Conservation (phyloP, 2,888 invertebrate species). For the Thecocarcelia acutangulata region DNA sequence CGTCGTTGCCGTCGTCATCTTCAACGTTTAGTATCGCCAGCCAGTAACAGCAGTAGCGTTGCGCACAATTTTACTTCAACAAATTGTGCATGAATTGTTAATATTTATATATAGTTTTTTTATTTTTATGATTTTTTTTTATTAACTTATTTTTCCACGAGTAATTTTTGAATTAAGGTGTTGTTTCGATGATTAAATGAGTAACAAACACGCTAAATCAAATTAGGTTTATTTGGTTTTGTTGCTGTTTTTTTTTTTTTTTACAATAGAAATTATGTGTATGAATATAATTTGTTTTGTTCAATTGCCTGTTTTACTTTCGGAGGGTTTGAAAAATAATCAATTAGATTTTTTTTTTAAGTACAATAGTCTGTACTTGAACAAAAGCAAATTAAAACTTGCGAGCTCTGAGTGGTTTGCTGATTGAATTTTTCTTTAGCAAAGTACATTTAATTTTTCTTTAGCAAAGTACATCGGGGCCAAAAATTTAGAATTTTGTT, state of each 20-base stretch:
- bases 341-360: slow-evolving; percentile 20
- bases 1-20: too few relatives aligned
- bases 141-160: slow-evolving; percentile 47
- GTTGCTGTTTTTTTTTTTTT: slow-evolving; percentile 1
- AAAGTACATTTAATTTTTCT: too few relatives aligned
- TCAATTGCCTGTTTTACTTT: neutral
- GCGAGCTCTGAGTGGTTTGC: too few relatives aligned
- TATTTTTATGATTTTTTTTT: slow-evolving; percentile 9
- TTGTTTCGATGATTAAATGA: slow-evolving; percentile 76
- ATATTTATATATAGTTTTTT: slow-evolving; percentile 30
- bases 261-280: slow-evolving; percentile 13
- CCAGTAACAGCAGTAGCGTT: slow-evolving; percentile 25
- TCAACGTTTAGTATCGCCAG: too few relatives aligned
- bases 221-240: slow-evolving; percentile 70
- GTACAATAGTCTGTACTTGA: too few relatives aligned
- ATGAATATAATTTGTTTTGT: slow-evolving; percentile 16
- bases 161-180: slow-evolving; percentile 50
- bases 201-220: slow-evolving; percentile 80
- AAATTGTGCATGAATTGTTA: slow-evolving; percentile 67
- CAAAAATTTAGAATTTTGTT: too few relatives aligned
- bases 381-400: too few relatives aligned
- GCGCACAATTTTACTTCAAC: slow-evolving; percentile 59
- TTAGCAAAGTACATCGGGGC: too few relatives aligned
- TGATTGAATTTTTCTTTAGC: too few relatives aligned
- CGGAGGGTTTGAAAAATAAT: slow-evolving; percentile 17